Base-by-base conservation (phyloP, 2,888 invertebrate genomes). In the Oconnorella tubifera region DNA sequence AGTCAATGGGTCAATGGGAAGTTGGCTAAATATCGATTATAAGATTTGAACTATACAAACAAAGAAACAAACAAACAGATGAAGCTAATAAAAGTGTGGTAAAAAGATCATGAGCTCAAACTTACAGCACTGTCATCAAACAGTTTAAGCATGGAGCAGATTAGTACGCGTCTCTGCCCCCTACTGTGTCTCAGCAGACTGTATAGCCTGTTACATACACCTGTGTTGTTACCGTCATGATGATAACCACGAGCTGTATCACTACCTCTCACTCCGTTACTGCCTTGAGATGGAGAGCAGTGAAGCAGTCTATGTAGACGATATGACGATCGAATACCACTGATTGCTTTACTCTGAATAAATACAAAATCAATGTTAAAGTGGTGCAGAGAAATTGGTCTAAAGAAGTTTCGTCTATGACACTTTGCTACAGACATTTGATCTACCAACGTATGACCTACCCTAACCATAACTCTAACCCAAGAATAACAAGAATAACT, bases 251-350 rank as follows among this genome's bases (percentile, higher is more conserved):
- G 60, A 6, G 31, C 31, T 2, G 3, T 19, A 2, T 19, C 1
- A 25, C 27, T 29, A 4, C n/a, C 60, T 19, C 19, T 19, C 19
- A 40, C 40, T 19, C 40, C 40, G 10, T 19, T 19, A 10, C 19
- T 19, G 40, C 40, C 40, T 19, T 10, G 10, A 19, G 40, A 10
- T 14, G 40, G 40, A 23, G 40, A 32, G 10, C 23, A 23, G 14
- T 40, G 59, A 28, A 60, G 60, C 29, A 49, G 48, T 23, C n/a
- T 29, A 19, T 60, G 60, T 31, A 60, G 60, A 3, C n/a, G 28
- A 23, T 60, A 60, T 23, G 60, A 60, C 60, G 50, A n/a, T n/a
- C 60, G 28, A 23, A 60, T 50, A 28, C 60, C 60, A 29, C 33
- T 28, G 6, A 60, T 2, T 31, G 60, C 60, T 25, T 50, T 50